Evolutionary conservation across 1,140 invertebrate genomes (phyloP).

Genomic region (Magallana ariakensis): DNA sequence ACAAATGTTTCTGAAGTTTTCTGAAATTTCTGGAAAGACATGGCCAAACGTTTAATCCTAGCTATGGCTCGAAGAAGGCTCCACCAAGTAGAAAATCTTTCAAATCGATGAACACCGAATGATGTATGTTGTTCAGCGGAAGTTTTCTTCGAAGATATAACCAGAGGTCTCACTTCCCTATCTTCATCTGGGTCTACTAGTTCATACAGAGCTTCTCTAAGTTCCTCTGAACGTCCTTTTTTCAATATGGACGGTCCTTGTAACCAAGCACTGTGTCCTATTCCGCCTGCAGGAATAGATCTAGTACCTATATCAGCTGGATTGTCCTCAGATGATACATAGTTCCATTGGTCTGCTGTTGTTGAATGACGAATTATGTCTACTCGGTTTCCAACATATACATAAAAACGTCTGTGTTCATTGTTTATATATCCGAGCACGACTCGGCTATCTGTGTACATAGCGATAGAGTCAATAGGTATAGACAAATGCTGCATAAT

Average conservation of each 20-base stretch:
- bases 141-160: neutral
- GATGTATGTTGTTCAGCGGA: neutral
- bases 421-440: slow-evolving; percentile 49
- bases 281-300: slow-evolving; percentile 6
- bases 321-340: slow-evolving; percentile 8
- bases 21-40: no score
- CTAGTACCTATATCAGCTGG: no score
- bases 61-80: no score
- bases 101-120: no score
- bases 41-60: no score
- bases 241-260: no score
- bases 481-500: slow-evolving; percentile 26
- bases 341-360: slow-evolving; percentile 46
- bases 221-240: no score
- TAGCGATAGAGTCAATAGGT: neutral
- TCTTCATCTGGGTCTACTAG: slow-evolving; percentile 14
- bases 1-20: no score
- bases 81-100: no score
- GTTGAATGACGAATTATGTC: neutral
- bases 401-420: slow-evolving; percentile 49
- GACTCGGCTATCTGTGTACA: slow-evolving; percentile 54
- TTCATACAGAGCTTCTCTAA: neutral
- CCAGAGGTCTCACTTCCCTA: slow-evolving; percentile 21
- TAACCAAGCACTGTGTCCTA: no score
- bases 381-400: slow-evolving; percentile 56